Evolutionary conservation across 2,797 vertebrate species (phyloP), one percentile per base, ranked within the genome.

Genomic region (Rhabdomys pumilio): DNA sequence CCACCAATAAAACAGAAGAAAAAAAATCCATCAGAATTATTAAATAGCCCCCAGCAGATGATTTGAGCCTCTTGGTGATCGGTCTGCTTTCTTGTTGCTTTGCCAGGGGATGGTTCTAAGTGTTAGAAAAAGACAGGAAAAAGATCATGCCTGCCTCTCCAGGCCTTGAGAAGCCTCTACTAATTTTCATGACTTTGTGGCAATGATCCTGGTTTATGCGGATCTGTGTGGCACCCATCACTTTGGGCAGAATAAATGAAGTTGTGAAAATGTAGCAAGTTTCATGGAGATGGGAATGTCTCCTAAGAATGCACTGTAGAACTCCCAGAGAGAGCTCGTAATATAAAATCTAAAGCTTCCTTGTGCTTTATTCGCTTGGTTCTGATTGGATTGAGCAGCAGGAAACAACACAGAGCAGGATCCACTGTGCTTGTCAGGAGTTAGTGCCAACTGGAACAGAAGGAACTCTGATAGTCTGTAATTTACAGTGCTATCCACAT

Each of bases 61-160:
- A 96, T 97, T 84, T 89, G 73, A 98, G 83, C 38, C 94, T 92
- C 75, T 97, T 90, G 96, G 75, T 11, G 87, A 69, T 89, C 87
- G 86, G 61, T 90, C 92, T 96, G 91, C 92, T 98, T 97, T 96
- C 95, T 97, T 98, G 96, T 83, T 96, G 69, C 50, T 95, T 55
- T 97, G 93, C 95, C 95, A 88, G 80, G 81, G 93, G 91, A 91
- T 79, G 92, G 98, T 96, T 97, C 94, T 90, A 50, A 59, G 97
- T 97, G 96, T 94, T 96, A 93, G 98, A 98, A 98, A 97, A 97
- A 96, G 5, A 72, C 77, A 63, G 76, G 73, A 97, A 92, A 95
- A 82, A 97, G 94, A 84, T 69, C 94, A 98, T 92, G 97, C 41
- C 72, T 91, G 89, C 77, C 72, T 91, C 97, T 97, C 95, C 96